A percentile compares a stretch with the other conserved stretches of the same genome.
phyloP scores from a whole-genome alignment of 53 echinoderm and acorn worm species.

The Actinopyga echinites region DNA sequence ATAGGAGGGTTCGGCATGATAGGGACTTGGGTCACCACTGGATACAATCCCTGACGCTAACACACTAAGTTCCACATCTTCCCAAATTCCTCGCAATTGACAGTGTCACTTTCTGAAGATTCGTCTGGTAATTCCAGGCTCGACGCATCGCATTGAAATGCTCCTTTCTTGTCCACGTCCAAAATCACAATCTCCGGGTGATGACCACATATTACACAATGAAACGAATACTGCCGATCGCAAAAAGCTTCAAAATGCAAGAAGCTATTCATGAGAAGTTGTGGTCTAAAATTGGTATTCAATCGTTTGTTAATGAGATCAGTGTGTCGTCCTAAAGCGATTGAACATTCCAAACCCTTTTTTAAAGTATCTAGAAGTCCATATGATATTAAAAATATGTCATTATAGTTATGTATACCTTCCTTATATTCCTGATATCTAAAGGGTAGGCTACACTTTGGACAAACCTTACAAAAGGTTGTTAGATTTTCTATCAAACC shows the following conservation, averaged over 20 bases:
- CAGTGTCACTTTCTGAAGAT: not conserved
- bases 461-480: slow-evolving; percentile 23
- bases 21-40: not conserved
- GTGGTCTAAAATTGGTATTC: not conserved
- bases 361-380: not conserved
- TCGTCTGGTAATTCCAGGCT: not conserved
- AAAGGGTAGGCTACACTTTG: not conserved
- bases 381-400: not conserved
- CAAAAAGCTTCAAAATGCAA: slow-evolving; percentile 22
- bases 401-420: slow-evolving; percentile 18
- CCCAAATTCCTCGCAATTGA: slow-evolving; percentile 1
- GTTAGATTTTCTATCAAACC: not conserved
- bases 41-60: not conserved
- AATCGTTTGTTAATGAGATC: slow-evolving; percentile 3
- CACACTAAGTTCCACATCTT: not conserved
- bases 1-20: not conserved
- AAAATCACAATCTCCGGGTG: slow-evolving; percentile 15
- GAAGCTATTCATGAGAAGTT: not conserved
- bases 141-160: not conserved
- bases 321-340: slow-evolving; percentile 2
- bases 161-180: slow-evolving; percentile 24
- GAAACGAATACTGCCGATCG: not conserved
- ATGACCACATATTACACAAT: slow-evolving; percentile 29
- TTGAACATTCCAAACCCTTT: not conserved
- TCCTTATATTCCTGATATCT: slow-evolving; percentile 21